Conservation (phyloP, 1,140 invertebrate genomes). For the Maconellicoccus hirsutus region DNA sequence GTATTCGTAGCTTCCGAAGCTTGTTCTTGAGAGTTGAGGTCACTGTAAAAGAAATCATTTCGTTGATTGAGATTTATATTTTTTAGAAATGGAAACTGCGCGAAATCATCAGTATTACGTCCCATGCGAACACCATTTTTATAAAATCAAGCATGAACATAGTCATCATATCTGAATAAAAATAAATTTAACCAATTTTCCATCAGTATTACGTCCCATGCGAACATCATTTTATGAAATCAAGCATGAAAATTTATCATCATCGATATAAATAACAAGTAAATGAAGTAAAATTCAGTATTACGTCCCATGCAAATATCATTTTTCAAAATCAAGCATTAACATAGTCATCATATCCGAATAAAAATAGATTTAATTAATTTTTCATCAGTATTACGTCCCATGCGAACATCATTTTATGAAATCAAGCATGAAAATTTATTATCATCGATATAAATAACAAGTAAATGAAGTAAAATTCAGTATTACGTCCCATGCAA, state of each 20-base stretch:
- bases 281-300: neutral
- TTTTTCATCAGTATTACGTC: no score
- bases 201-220: no score
- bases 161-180: neutral
- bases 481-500: slow-evolving; percentile 3
- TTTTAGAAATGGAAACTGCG: no score
- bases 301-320: neutral
- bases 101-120: neutral
- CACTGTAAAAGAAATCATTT: no score
- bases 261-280: neutral
- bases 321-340: neutral
- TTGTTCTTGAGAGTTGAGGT: no score
- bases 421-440: no score
- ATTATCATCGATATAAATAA: neutral
- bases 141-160: neutral
- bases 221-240: no score
- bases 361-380: no score
- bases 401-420: no score
- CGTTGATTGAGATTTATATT: no score
- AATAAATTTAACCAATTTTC: no score
- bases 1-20: no score
- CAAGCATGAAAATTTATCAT: neutral
- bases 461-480: neutral
- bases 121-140: neutral
- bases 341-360: neutral